These are phyloP conservation scores for Elmis aenea DNA, from an alignment of 2,888 invertebrate species.

Conservation along the genomic window DNA sequence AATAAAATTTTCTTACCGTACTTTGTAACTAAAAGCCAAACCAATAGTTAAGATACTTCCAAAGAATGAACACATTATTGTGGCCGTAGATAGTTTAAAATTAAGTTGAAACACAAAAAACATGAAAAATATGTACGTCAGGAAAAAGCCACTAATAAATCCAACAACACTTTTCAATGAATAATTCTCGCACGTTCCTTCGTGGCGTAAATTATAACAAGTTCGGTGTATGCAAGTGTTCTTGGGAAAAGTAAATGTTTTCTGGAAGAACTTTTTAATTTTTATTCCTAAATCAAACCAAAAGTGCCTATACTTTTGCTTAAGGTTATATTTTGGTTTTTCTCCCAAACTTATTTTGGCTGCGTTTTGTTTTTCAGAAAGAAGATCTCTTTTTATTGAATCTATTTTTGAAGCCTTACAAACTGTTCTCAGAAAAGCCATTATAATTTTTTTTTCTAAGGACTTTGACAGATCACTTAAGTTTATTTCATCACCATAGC, in stretches of 20 bases:
- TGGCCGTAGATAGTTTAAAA: slow-evolving; percentile 56
- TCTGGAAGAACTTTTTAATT: slow-evolving; percentile 42
- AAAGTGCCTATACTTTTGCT: slow-evolving; percentile 49
- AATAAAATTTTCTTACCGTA: slow-evolving; percentile 43
- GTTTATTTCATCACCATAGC: too few species aligned
- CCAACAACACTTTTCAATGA: slow-evolving; percentile 60
- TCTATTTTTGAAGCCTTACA: slow-evolving; percentile 54
- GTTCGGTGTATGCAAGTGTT: slow-evolving; percentile 39
- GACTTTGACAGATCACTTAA: too few species aligned
- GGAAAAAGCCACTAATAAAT: slow-evolving; percentile 58
- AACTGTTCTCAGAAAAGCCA: slow-evolving; percentile 43
- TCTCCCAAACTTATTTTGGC: slow-evolving; percentile 47
- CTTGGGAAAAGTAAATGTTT: slow-evolving; percentile 32
- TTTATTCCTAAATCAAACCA: slow-evolving; percentile 45
- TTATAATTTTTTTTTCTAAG: too few species aligned
- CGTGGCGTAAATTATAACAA: slow-evolving; percentile 45
- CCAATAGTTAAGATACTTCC: slow-evolving; percentile 62
- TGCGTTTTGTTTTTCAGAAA: slow-evolving; percentile 56
- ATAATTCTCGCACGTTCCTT: slow-evolving; percentile 57
- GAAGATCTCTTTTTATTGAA: slow-evolving; percentile 48
- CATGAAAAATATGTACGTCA: slow-evolving; percentile 63
- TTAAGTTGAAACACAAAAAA: slow-evolving; percentile 64
- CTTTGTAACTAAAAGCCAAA: slow-evolving; percentile 58
- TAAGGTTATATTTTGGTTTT: slow-evolving; percentile 45
- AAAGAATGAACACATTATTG: slow-evolving; percentile 57